These are phyloP conservation scores for Psilanteris sp. DNA, from an alignment of 1,140 invertebrate genomes.

Conservation along the genomic window DNA sequence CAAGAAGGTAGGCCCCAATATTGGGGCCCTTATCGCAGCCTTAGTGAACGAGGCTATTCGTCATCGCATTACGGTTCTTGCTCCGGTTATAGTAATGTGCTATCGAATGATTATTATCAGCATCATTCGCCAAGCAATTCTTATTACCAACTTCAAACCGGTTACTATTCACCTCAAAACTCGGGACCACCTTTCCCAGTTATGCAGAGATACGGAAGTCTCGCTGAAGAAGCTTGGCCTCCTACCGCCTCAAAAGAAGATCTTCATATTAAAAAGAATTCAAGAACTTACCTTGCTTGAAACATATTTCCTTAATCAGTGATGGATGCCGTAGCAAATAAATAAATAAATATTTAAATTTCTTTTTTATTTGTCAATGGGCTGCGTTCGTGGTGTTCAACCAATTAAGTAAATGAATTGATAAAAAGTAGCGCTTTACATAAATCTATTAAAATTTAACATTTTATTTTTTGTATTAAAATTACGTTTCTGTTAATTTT, in stretches of 20 bases:
- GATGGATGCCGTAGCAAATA: no score
- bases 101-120: constrained; percentile 67
- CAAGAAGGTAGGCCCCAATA: constrained; percentile 76
- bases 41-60: constrained; percentile 77
- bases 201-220: constrained; percentile 76
- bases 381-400: no score
- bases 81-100: constrained; percentile 74
- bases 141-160: constrained; percentile 73
- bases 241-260: constrained; percentile 66
- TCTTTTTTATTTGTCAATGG: no score
- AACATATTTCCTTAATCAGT: constrained; percentile 12
- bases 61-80: constrained; percentile 75
- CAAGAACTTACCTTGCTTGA: constrained; percentile 72
- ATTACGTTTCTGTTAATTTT: no score
- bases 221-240: constrained; percentile 76
- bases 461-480: no score
- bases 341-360: no score
- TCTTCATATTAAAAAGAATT: constrained; percentile 57
- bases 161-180: constrained; percentile 77
- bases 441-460: no score
- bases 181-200: constrained; percentile 73
- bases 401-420: no score
- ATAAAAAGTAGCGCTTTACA: no score
- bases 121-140: constrained; percentile 67
- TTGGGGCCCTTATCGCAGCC: constrained; percentile 76